A percentile compares a stretch with the other conserved stretches of the same genome.
These are phyloP conservation scores for Lapara coniferarum DNA, from an alignment of 2,888 invertebrate species.

Conservation along the genomic window DNA sequence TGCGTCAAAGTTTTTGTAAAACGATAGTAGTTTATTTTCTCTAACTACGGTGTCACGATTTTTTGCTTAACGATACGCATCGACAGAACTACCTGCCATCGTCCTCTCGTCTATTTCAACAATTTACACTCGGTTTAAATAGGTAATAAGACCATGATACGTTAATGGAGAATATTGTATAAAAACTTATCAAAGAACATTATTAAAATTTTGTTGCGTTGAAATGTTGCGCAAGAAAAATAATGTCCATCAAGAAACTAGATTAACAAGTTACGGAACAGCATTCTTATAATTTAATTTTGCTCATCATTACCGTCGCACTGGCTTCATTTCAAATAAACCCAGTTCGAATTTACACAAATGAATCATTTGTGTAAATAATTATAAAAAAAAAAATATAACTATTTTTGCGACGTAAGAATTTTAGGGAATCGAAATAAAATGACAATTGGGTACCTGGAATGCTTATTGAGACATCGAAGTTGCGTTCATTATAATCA, in stretches of 20 bases:
- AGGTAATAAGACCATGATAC: too few species aligned
- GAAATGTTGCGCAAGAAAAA: conserved; percentile 5
- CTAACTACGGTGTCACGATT: background rate
- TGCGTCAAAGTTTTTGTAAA: conserved; percentile 16
- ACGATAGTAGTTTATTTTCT: conserved; percentile 10
- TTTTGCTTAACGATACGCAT: conserved; percentile 7
- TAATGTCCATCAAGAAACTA: background rate
- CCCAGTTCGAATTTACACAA: too few species aligned
- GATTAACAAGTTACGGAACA: background rate
- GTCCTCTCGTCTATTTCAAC: conserved; percentile 2
- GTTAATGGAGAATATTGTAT: too few species aligned
- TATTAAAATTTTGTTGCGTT: background rate
- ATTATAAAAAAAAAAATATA: background rate
- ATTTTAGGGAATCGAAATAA: too few species aligned
- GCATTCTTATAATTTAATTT: conserved; percentile 6
- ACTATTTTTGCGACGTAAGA: too few species aligned
- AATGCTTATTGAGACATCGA: too few species aligned
- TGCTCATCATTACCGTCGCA: conserved; percentile 4
- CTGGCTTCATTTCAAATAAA: too few species aligned
- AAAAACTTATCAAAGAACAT: background rate
- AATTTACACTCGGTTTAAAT: background rate
- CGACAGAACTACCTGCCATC: conserved; percentile 21
- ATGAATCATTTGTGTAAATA: background rate
- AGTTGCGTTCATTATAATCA: too few species aligned
- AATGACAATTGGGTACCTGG: background rate